Conservation (phyloP, 92 coral and sea anemone genomes). For the Parazoanthus atlanticus region DNA sequence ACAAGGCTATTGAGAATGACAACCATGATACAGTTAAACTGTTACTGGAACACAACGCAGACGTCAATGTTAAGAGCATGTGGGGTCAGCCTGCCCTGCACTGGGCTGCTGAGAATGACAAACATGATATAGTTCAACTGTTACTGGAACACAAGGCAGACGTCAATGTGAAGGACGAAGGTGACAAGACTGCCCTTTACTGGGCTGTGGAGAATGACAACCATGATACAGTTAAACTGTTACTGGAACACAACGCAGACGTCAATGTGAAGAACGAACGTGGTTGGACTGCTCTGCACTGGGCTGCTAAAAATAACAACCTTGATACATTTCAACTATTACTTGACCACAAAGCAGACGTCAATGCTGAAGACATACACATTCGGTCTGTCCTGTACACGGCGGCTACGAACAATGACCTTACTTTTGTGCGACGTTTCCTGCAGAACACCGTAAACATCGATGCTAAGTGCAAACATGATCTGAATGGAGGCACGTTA, state of each 20-base stretch:
- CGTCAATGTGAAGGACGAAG: too few relatives aligned
- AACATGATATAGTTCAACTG: too few relatives aligned
- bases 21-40: background rate
- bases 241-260: too few relatives aligned
- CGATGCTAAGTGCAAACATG: background rate
- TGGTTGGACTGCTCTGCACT: constrained; percentile 6
- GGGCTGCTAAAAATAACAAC: background rate
- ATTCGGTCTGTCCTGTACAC: background rate
- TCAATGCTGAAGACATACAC: background rate
- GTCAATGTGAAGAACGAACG: too few relatives aligned
- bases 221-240: too few relatives aligned
- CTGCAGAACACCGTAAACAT: background rate
- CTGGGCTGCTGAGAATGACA: too few relatives aligned
- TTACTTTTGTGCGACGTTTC: background rate
- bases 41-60: constrained; percentile 5
- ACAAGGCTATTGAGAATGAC: background rate
- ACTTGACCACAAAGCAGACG: too few relatives aligned
- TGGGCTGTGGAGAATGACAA: too few relatives aligned
- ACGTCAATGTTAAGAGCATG: background rate
- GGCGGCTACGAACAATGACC: background rate
- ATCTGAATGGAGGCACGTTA: background rate
- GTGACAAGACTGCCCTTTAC: too few relatives aligned
- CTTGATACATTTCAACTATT: background rate
- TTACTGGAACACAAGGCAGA: too few relatives aligned
- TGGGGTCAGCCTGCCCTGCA: too few relatives aligned